Evolutionary conservation across 2,797 vertebrate genomes (phyloP).

Genomic region (Babyrousa celebensis): DNA sequence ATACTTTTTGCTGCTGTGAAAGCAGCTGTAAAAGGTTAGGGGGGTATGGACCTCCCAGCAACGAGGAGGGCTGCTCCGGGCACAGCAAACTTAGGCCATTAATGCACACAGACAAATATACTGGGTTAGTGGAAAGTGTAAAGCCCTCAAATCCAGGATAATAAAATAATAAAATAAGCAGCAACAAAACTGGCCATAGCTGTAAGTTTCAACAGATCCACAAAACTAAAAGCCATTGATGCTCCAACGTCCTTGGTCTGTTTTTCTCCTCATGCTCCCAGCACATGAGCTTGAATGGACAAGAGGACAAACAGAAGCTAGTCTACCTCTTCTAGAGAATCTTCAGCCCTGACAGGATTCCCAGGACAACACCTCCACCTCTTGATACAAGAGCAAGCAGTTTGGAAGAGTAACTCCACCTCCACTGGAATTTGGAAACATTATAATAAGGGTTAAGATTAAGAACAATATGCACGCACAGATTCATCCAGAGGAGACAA

Average conservation of each 20-base stretch:
- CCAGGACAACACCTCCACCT: background rate
- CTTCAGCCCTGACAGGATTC: background rate
- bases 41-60: rapidly evolving
- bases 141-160: background rate
- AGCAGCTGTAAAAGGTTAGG: background rate
- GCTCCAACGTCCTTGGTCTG: background rate
- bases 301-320: background rate
- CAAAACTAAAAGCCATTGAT: background rate
- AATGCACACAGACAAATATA: background rate
- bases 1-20: rapidly evolving
- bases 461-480: background rate
- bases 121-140: background rate
- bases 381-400: background rate
- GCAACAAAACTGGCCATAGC: background rate
- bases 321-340: background rate
- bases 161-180: background rate
- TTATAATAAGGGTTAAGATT: background rate
- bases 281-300: no score
- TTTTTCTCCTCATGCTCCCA: background rate
- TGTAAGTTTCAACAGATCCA: background rate
- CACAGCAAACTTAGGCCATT: background rate
- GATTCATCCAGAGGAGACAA: background rate
- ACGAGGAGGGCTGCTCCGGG: rapidly evolving
- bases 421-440: background rate
- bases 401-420: background rate